Conservation (phyloP, 37 sponge, comb jelly and placozoan species). For the Haliclona indistincta region DNA sequence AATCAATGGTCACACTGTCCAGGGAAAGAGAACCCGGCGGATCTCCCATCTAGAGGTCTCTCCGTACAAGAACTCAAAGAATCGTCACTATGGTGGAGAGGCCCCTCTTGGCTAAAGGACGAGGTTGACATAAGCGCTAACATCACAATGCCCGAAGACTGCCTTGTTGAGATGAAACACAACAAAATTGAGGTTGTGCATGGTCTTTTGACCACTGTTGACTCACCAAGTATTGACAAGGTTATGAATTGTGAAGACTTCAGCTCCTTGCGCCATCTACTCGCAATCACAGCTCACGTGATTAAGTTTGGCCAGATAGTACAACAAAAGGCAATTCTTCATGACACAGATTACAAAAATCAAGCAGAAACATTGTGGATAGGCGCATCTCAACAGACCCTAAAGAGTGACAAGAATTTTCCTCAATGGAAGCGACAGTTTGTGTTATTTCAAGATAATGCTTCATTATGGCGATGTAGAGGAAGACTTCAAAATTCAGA, state of each 20-base stretch:
- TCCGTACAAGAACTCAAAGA: not conserved
- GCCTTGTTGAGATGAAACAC: not conserved
- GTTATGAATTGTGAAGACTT: not conserved
- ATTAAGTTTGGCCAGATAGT: not conserved
- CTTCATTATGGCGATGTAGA: not conserved
- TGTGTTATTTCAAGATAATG: constrained; percentile 1
- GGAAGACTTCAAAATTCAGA: constrained; percentile 15
- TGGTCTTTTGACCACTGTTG: not conserved
- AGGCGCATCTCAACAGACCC: not conserved
- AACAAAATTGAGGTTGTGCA: not conserved
- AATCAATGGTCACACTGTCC: constrained; percentile 28
- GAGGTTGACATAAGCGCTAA: not conserved
- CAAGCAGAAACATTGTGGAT: not conserved
- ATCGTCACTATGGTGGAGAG: constrained; percentile 6
- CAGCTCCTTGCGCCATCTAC: not conserved
- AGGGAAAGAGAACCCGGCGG: constrained; percentile 26
- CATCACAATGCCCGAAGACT: constrained; percentile 4
- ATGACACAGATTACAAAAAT: not conserved
- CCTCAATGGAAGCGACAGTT: constrained; percentile 5
- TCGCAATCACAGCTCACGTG: not conserved
- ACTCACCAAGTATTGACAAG: not conserved
- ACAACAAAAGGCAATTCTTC: not conserved
- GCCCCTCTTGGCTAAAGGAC: constrained; percentile 17
- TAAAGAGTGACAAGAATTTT: not conserved
- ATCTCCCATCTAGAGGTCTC: constrained; percentile 22